Evolutionary conservation across 2,888 invertebrate genomes (phyloP).

Genomic region (Drosophila infuscata): DNA sequence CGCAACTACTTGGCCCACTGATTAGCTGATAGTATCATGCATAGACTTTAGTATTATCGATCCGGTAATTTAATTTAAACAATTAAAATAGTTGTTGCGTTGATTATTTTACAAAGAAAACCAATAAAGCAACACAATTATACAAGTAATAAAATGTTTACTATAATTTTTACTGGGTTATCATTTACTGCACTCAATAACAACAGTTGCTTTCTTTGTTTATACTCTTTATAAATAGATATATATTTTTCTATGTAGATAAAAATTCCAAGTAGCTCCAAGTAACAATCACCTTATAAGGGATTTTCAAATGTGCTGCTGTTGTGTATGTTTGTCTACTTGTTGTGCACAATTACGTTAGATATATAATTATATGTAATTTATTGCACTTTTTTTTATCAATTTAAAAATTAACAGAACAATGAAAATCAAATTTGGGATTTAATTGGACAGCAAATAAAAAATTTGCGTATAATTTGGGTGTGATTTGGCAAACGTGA

Average conservation of each 20-base stretch:
- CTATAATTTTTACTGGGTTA: slow-evolving; percentile 4
- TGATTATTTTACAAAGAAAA: not conserved
- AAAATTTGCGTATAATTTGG: not conserved
- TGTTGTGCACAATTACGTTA: not conserved
- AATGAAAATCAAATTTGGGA: not conserved
- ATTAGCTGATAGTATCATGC: slow-evolving; percentile 1
- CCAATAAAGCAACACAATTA: slow-evolving; percentile 12
- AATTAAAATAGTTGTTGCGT: slow-evolving; percentile 14
- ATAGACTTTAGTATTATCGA: not conserved
- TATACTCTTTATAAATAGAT: not conserved
- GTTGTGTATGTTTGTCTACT: no score
- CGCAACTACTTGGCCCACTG: slow-evolving; percentile 52
- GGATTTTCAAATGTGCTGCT: not conserved
- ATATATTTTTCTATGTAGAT: not conserved
- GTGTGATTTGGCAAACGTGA: not conserved
- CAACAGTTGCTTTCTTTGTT: slow-evolving; percentile 16
- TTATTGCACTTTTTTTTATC: not conserved
- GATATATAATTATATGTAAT: not conserved
- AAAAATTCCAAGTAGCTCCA: not conserved
- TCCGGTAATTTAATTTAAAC: not conserved
- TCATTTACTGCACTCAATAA: not conserved
- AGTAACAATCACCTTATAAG: not conserved
- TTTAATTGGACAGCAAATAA: not conserved
- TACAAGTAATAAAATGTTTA: not conserved
- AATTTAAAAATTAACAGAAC: not conserved